Base-by-base conservation (phyloP, 2,888 invertebrate genomes). In the Ochropacha duplaris region DNA sequence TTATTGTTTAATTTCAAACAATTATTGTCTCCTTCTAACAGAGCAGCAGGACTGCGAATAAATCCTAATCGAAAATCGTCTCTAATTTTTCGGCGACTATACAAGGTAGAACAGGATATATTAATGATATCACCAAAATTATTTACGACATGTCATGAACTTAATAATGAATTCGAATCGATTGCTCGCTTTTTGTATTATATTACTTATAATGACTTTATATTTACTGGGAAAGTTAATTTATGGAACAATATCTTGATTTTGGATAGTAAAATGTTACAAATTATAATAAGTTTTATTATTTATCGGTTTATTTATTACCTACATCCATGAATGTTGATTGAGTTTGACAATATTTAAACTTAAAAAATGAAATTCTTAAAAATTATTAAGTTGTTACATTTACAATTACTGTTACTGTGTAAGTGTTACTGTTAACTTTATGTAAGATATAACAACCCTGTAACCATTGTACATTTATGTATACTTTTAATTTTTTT, bases 161-260 rank as follows among this genome's bases (percentile, higher is more conserved):
- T n/a, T 44, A 44, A 44, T 44, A 44, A 44, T 44, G 19, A 19
- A 44, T 44, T 44, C 44, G 14, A 19, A 44, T 44, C 44, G 31
- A 55, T 61, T n/a, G 36, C 36, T n/a, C 34, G 39, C 39, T 44
- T n/a, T 44, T 44, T 36, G 36, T 36, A 36, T n/a, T 44, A n/a
- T 44, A 19, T 44, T 36, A 31, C 31, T 36, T n/a, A n/a, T 12
- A 11, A 36, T n/a, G n/a, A 36, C n/a, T 36, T 36, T 36, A 36
- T n/a, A n/a, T 19, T 44, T 19, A 44, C 19, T 39, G 6, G 4
- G 9, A 44, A 44, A 44, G 19, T 9, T 44, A 19, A 44, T 44
- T 16, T 44, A 44, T 19, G 2, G n/a, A 44, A 9, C 16, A 44
- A 44, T 44, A 44, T 44, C 44, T 19, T 19, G 19, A 44, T 44